These are phyloP conservation scores for Cossypha dichroa DNA, from an alignment of 2,797 vertebrate species.

Conservation along the genomic window DNA sequence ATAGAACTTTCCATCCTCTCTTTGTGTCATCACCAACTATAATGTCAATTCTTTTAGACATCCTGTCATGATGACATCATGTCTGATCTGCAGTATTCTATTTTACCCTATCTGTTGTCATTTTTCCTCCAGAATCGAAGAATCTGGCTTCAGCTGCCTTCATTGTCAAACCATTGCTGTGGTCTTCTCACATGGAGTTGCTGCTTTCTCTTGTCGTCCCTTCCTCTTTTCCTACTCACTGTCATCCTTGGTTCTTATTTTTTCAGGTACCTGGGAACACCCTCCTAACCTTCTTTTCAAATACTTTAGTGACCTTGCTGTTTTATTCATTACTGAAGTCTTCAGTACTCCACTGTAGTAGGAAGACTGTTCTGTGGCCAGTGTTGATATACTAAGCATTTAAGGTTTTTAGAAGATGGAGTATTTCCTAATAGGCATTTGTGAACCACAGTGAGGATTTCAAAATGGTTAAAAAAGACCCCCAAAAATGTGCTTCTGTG, in stretches of 20 bases:
- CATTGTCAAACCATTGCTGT: not conserved
- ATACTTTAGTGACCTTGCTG: not conserved
- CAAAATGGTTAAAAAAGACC: not conserved
- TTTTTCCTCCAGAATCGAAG: not conserved
- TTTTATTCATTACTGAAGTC: not conserved
- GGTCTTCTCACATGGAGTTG: not conserved
- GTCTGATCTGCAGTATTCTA: not conserved
- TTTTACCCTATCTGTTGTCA: fast-evolving
- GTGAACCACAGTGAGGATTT: not conserved
- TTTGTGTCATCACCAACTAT: not conserved
- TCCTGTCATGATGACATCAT: not conserved
- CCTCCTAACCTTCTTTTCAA: not conserved
- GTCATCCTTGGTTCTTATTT: not conserved
- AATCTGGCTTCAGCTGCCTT: not conserved
- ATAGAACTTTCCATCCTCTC: not conserved
- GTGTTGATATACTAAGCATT: not conserved
- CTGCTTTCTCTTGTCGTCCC: not conserved
- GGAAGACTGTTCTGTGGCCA: not conserved
- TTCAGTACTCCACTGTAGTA: not conserved
- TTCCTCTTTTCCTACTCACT: not conserved
- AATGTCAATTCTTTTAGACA: not conserved
- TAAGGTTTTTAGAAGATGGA: not conserved
- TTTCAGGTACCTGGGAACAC: not conserved
- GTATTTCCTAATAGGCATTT: not conserved
- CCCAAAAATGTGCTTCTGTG: fast-evolving